Percentiles rank a stretch among this genome's conserved stretches.
Evolutionary conservation across 2,888 invertebrate species (phyloP).

Genomic region (Oligia fasciuncula): DNA sequence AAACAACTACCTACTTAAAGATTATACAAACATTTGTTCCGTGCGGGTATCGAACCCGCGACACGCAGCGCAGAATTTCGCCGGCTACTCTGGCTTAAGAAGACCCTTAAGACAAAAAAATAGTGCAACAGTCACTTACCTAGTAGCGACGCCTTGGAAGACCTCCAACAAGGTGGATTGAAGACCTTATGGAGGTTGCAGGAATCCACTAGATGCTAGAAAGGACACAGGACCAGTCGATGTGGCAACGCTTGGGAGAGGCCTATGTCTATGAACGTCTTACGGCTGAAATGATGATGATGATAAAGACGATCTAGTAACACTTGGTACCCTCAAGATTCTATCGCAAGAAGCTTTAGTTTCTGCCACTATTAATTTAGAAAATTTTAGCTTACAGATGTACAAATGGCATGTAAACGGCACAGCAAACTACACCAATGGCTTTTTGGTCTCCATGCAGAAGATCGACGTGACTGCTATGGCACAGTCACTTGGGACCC

Average conservation of each 20-base stretch:
- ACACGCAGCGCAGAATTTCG: too few species aligned
- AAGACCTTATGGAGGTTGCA: background rate
- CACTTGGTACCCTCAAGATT: too few species aligned
- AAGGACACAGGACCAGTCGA: background rate
- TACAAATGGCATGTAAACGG: constrained; percentile 76
- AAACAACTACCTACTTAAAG: too few species aligned
- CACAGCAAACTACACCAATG: constrained; percentile 76
- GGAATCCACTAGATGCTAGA: background rate
- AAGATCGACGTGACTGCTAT: constrained; percentile 70
- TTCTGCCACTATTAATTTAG: background rate
- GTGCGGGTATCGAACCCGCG: too few species aligned
- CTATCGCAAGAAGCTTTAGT: background rate
- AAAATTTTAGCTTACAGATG: constrained; percentile 70
- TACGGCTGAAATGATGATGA: background rate
- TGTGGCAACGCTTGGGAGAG: background rate
- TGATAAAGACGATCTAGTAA: background rate
- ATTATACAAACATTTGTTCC: too few species aligned
- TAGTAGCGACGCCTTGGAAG: background rate
- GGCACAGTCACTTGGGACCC: constrained; percentile 20
- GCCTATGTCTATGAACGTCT: background rate
- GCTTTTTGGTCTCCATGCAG: constrained; percentile 79
- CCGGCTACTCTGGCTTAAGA: too few species aligned
- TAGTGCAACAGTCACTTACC: background rate
- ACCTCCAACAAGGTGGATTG: background rate
- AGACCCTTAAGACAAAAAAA: background rate